phyloP scores from a whole-genome alignment of 2,888 invertebrate species.

The Tyria jacobaeae region DNA sequence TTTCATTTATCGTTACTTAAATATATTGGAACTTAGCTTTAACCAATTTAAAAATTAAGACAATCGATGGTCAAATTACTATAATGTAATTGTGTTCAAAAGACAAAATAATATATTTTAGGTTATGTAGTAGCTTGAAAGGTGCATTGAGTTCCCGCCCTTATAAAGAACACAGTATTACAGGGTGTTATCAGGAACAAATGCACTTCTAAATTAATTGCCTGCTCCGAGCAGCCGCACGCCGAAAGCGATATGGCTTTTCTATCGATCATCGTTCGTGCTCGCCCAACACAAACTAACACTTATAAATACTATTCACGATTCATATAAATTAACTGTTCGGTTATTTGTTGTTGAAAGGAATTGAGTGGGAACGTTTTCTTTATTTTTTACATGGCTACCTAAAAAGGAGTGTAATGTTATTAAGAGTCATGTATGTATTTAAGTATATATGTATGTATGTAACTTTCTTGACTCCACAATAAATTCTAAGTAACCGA shows the following conservation, averaged over 20 bases:
- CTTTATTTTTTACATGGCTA: no score
- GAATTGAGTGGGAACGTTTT: neutral
- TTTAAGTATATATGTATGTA: no score
- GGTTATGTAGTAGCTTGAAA: neutral
- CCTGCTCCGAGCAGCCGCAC: constrained; percentile 34
- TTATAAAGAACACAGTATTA: constrained; percentile 47
- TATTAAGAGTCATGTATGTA: no score
- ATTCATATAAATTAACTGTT: constrained; percentile 47
- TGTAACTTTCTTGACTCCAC: no score
- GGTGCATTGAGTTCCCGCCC: constrained; percentile 21
- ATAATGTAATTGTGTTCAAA: no score
- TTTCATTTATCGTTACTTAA: no score
- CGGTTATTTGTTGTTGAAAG: constrained; percentile 16
- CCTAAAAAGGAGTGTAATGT: no score
- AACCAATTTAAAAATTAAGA: no score
- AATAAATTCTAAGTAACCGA: no score
- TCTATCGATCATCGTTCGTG: constrained; percentile 53
- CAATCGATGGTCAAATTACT: no score
- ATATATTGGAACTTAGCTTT: no score
- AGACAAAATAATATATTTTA: no score
- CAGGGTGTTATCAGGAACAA: constrained; percentile 49
- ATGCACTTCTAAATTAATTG: constrained; percentile 56
- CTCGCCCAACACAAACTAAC: constrained; percentile 22
- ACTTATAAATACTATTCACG: constrained; percentile 35
- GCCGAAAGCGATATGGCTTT: constrained; percentile 47